Conservation (phyloP, 2,888 invertebrate species). For the Sympetrum striolatum region DNA sequence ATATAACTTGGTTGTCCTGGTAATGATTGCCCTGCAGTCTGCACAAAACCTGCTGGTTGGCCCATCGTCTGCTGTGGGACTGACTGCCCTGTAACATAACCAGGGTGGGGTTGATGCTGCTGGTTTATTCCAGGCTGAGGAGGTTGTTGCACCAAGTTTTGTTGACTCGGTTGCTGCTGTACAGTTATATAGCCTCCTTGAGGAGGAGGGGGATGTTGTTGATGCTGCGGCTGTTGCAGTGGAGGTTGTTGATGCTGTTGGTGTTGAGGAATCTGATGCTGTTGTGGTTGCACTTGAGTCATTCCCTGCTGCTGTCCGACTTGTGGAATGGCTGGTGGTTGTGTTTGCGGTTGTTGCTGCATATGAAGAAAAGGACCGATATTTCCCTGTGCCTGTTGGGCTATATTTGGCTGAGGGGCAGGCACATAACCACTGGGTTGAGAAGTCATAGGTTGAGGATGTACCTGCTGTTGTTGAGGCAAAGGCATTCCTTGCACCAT, state of each 20-base stretch:
- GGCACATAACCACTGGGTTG: conserved; percentile 53
- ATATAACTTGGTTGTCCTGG: conserved; percentile 6
- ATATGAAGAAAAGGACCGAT: conserved; percentile 43
- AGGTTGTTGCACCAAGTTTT: conserved; percentile 19
- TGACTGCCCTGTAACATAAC: conserved; percentile 46
- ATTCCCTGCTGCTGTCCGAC: conserved; percentile 50
- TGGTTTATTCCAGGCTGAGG: conserved; percentile 26
- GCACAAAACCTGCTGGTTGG: conserved; percentile 45
- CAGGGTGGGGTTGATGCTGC: conserved; percentile 45
- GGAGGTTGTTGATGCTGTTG: conserved; percentile 47
- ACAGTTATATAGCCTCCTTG: conserved; percentile 22
- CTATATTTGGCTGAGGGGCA: conserved; percentile 10
- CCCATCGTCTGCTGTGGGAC: conserved; percentile 47
- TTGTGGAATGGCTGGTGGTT: conserved; percentile 45
- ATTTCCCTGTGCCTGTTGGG: conserved; percentile 23
- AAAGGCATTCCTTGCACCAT: conserved; percentile 64
- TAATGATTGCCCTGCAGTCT: conserved; percentile 28
- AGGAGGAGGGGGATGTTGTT: conserved; percentile 48
- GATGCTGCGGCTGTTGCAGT: conserved; percentile 63
- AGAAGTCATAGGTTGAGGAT: conserved; percentile 60
- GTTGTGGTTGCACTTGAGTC: conserved; percentile 48
- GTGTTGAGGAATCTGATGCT: conserved; percentile 46
- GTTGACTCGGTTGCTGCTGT: conserved; percentile 30
- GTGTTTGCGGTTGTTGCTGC: conserved; percentile 47
- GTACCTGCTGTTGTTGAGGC: conserved; percentile 59